These are phyloP conservation scores for Agonopterix alstromeriana DNA, from an alignment of 2,888 invertebrate genomes.

Conservation along the genomic window DNA sequence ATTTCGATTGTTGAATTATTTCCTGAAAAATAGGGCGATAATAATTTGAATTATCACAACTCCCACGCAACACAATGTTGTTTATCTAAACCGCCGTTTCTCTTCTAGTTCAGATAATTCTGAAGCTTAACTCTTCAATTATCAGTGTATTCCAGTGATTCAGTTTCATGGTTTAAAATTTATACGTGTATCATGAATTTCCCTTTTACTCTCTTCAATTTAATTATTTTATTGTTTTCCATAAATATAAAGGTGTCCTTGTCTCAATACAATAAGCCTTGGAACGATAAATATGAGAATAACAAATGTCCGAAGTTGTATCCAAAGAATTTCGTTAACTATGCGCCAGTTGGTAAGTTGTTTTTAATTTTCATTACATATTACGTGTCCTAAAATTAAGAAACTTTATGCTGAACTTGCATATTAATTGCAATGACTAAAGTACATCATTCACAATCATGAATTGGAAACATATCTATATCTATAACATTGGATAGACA, in stretches of 20 bases:
- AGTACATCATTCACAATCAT: too few species aligned
- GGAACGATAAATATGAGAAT: slow-evolving; percentile 67
- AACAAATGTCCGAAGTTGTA: slow-evolving; percentile 73
- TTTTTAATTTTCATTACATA: background rate
- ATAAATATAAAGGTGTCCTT: slow-evolving; percentile 38
- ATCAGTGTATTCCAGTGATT: background rate
- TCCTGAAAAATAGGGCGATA: too few species aligned
- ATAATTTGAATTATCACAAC: slow-evolving; percentile 27
- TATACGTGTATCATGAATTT: slow-evolving; percentile 3
- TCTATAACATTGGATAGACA: too few species aligned
- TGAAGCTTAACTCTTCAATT: slow-evolving; percentile 1
- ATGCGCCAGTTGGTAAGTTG: slow-evolving; percentile 73
- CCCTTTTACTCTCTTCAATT: slow-evolving; percentile 8
- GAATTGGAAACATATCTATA: too few species aligned
- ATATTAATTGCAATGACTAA: too few species aligned
- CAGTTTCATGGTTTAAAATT: background rate
- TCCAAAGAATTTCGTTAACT: slow-evolving; percentile 73
- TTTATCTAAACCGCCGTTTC: slow-evolving; percentile 30
- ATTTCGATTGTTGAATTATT: too few species aligned
- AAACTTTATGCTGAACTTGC: too few species aligned
- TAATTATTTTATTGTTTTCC: slow-evolving; percentile 36
- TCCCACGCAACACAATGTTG: slow-evolving; percentile 34
- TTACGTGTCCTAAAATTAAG: too few species aligned
- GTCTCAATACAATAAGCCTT: slow-evolving; percentile 59
- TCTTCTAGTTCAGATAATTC: slow-evolving; percentile 29